Evolutionary conservation across 2,113 vertebrate genomes (phyloP), one percentile per base, ranked within the genome.

Genomic region (Anguilla japonica): DNA sequence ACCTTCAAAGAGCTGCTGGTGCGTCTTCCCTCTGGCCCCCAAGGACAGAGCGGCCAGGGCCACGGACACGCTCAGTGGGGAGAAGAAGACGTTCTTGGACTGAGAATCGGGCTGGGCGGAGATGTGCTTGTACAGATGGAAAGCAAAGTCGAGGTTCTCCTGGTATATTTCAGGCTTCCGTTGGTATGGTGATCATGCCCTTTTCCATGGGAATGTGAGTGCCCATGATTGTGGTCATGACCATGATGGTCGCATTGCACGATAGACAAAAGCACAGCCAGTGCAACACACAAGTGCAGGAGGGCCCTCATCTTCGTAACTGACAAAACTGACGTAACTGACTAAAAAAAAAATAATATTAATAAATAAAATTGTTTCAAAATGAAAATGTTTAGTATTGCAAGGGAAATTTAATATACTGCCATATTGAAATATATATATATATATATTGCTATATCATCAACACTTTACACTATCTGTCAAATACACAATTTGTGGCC

Each of bases 61-160:
- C 3, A 89, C 78, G 50, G 94, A 96, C 88, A 95, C 92, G 63
- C 96, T 96, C 18, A 89, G 60, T 2, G 97, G 96, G 46, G 96
- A 97, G 92, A 94, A 97, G 90, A 97, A 96, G 86, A 97, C 90
- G n/a, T 97, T 97, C 86, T 92, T 90, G 75, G 90, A 88, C 81
- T 89, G 86, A 13, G 86, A 88, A 46, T 89, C 87, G 0, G 91
- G 34, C 11, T 87, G 86, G 87, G 75, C 26, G 34, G 92, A 91
- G n/a, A 97, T 78, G 6, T 90, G 89, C 79, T 89, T 92, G 92
- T 96, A 97, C 50, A 97, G 89, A 4, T 80, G 78, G 87, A 94
- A 95, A 86, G 93, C 93, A 88, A 96, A 96, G 18, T 92, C 91
- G 83, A 87, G 88, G 89, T 94, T 97, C 84, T 91, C 91, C n/a